A percentile compares a stretch with the other conserved stretches of the same genome.
These are phyloP conservation scores for Solenopsis invicta DNA, from an alignment of 1,140 invertebrate genomes.

Conservation along the genomic window DNA sequence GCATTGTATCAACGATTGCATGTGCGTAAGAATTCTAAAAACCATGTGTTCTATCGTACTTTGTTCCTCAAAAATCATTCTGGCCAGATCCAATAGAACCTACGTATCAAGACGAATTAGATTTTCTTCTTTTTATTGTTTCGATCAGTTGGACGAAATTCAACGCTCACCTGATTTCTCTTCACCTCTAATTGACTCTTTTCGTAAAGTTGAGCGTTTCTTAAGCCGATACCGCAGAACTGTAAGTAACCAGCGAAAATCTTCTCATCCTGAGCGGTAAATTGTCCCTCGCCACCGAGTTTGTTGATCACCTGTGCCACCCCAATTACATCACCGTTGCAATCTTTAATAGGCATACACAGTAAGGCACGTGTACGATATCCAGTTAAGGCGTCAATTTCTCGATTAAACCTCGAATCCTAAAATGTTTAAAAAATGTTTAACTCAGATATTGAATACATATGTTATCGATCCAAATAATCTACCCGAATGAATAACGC, in stretches of 20 bases:
- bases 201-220: conserved; percentile 98
- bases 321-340: conserved; percentile 97
- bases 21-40: conserved; percentile 97
- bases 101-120: conserved; percentile 74
- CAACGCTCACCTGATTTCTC: conserved; percentile 92
- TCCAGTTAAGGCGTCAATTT: conserved; percentile 96
- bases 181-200: conserved; percentile 97
- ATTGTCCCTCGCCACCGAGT: conserved; percentile 91
- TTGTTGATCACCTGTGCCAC: conserved; percentile 99
- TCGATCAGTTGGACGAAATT: neutral
- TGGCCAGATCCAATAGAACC: conserved; percentile 96
- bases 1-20: conserved; percentile 97
- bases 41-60: conserved; percentile 98
- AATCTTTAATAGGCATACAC: conserved; percentile 98
- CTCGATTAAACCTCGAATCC: conserved; percentile 96
- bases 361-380: conserved; percentile 97
- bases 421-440: conserved; percentile 82
- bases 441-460: neutral
- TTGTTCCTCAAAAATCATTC: conserved; percentile 99
- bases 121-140: neutral
- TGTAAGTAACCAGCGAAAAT: conserved; percentile 97
- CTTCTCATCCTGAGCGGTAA: conserved; percentile 95
- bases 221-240: conserved; percentile 97
- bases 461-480: no score
- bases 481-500: neutral